Conservation (phyloP, 2,797 vertebrate species). For the Craterocephalus amniculus region DNA sequence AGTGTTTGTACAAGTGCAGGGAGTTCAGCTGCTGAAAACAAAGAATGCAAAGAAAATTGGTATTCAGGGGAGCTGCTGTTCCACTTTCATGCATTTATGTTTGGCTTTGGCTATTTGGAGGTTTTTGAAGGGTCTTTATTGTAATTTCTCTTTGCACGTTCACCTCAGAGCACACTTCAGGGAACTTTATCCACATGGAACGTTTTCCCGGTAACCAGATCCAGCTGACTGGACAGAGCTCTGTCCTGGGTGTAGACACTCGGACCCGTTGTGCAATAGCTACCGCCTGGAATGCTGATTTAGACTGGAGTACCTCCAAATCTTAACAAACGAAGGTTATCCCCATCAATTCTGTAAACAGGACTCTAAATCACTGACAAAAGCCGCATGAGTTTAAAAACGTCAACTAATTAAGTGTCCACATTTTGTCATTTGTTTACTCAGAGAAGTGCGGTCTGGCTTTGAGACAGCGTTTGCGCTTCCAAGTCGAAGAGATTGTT, state of each 20-base stretch:
- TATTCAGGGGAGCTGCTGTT: slow-evolving; percentile 6
- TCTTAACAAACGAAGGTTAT: slow-evolving; percentile 33
- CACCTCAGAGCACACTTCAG: slow-evolving; percentile 14
- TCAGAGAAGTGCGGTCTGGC: not conserved
- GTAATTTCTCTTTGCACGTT: not conserved
- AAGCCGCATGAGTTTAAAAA: not conserved
- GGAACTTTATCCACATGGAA: slow-evolving; percentile 26
- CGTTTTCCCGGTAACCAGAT: slow-evolving; percentile 60
- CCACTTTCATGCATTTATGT: not conserved
- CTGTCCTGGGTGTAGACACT: slow-evolving; percentile 52
- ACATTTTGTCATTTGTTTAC: slow-evolving; percentile 17
- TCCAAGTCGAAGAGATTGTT: not conserved
- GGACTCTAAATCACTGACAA: slow-evolving; percentile 19
- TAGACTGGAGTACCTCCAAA: slow-evolving; percentile 35
- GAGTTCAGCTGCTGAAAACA: slow-evolving; percentile 10
- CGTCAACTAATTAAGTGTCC: not conserved
- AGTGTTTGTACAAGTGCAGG: not conserved
- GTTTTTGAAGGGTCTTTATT: slow-evolving; percentile 31
- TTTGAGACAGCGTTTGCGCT: slow-evolving; percentile 7
- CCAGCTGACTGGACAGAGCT: slow-evolving; percentile 43
- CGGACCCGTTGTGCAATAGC: slow-evolving; percentile 72
- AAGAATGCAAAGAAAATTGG: slow-evolving; percentile 7
- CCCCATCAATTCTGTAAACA: slow-evolving; percentile 15
- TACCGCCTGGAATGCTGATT: slow-evolving; percentile 61
- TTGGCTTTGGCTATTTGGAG: not conserved